Conservation (phyloP, 2,888 invertebrate species). For the Callyntrura guangdongensis region DNA sequence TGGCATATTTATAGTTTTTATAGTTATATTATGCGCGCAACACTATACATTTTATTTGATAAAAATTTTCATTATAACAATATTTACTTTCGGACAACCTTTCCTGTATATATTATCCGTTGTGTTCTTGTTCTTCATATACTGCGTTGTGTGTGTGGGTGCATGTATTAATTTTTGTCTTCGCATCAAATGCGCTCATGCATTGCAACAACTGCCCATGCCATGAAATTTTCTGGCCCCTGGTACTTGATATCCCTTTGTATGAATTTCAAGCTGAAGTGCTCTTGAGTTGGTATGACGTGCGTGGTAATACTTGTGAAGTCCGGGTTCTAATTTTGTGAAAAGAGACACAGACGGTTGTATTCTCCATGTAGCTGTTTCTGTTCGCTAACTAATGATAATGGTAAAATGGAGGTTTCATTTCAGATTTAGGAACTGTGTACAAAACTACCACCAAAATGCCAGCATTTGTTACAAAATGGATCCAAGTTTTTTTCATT, state of each 20-base stretch:
- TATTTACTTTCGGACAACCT: no score
- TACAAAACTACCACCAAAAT: no score
- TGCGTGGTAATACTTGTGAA: constrained; percentile 83
- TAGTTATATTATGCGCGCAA: no score
- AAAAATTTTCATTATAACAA: no score
- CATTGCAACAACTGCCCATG: constrained; percentile 52
- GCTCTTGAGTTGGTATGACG: constrained; percentile 84
- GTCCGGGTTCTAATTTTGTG: constrained; percentile 58
- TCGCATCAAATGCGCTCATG: background rate
- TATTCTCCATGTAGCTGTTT: background rate
- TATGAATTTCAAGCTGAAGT: constrained; percentile 84
- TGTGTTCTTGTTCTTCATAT: background rate
- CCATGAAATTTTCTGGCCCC: constrained; percentile 28
- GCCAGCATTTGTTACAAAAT: constrained; percentile 8
- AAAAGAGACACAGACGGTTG: constrained; percentile 25
- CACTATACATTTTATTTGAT: no score
- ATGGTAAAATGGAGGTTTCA: background rate
- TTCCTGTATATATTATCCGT: no score
- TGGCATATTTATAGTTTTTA: no score
- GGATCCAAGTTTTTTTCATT: no score
- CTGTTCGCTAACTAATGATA: background rate
- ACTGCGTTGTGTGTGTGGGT: no score
- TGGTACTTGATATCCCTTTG: constrained; percentile 84
- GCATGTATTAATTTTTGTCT: constrained; percentile 28
- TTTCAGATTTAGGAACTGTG: background rate